Evolutionary conservation across 2,113 vertebrate species (phyloP).

Genomic region (Hypocryptadius cinnamomeus): DNA sequence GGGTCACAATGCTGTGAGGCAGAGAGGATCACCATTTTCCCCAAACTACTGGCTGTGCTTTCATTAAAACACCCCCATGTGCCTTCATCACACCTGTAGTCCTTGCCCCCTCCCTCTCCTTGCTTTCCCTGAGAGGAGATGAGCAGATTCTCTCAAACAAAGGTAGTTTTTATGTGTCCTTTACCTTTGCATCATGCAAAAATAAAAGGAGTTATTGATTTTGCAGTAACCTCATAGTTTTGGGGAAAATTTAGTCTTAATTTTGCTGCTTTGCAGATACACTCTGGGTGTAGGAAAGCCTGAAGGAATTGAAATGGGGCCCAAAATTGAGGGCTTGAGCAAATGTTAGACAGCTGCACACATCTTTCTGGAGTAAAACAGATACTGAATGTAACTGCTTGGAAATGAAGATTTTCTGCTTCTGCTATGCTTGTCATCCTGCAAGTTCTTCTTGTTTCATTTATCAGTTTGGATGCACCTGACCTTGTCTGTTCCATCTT

Average conservation of each 20-base stretch:
- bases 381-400: constrained; percentile 74
- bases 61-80: neutral
- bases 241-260: neutral
- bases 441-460: constrained; percentile 51
- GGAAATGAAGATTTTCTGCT: constrained; percentile 73
- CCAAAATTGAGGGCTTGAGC: neutral
- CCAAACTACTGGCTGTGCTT: neutral
- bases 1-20: neutral
- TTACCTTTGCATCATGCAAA: neutral
- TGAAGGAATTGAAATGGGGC: neutral
- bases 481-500: constrained; percentile 68
- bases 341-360: constrained; percentile 63
- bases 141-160: neutral
- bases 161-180: neutral
- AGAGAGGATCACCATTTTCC: neutral
- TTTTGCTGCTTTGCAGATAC: neutral
- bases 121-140: neutral
- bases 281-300: neutral
- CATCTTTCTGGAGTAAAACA: constrained; percentile 59
- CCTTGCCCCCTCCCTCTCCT: neutral
- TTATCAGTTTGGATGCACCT: constrained; percentile 65
- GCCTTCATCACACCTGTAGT: neutral
- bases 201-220: neutral
- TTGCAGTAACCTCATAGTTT: neutral
- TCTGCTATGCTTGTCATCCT: constrained; percentile 67